Evolutionary conservation across 2,797 vertebrate genomes (phyloP), one percentile per base, ranked within the genome.

Genomic region (Simalia tracyae): DNA sequence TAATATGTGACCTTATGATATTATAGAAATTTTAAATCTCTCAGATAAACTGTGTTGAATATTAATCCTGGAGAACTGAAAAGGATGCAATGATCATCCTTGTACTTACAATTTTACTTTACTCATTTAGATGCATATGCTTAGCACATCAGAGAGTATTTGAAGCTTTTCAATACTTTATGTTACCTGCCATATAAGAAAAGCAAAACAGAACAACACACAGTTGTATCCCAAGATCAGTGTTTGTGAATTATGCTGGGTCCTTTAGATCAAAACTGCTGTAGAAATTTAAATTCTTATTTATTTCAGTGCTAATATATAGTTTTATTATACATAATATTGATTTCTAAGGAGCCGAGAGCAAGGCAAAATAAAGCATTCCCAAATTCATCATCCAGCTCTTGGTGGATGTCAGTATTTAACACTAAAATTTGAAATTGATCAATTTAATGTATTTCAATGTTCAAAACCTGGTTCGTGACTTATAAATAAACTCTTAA

Each of bases 1-100:
- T 59, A 89, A 50, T 87, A 11, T 85, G 89, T 94, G 94, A 95
- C 88, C 94, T 95, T 86, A 93, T 96, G 91, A 60, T 42, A 2
- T 11, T 66, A 46, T 54, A 46, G 42, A 26, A 31, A 66, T 88
- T 46, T 93, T 93, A 96, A 93, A 90, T 84, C 91, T 42, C 68
- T 36, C 31, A 72, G 88, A 86, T 95, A 93, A 96, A 92, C 28
- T 84, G 87, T 92, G 89, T 64, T 94, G 91, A 87, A 84, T 91
- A 92, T 92, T 94, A 94, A 22, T 61, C 46, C 2, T 6, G 36
- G 66, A 72, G 66, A 54, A 95, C 63, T 42, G 28, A 64, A 46
- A 91, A 12, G 85, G 85, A 81, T 72, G 56, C 61, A 64, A 42
- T 64, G 50, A 57, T 85, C 60, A 56, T 84, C 22, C 50, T 42